These are phyloP conservation scores for Thunnus thynnus DNA, from an alignment of 2,113 vertebrate species.

Conservation along the genomic window DNA sequence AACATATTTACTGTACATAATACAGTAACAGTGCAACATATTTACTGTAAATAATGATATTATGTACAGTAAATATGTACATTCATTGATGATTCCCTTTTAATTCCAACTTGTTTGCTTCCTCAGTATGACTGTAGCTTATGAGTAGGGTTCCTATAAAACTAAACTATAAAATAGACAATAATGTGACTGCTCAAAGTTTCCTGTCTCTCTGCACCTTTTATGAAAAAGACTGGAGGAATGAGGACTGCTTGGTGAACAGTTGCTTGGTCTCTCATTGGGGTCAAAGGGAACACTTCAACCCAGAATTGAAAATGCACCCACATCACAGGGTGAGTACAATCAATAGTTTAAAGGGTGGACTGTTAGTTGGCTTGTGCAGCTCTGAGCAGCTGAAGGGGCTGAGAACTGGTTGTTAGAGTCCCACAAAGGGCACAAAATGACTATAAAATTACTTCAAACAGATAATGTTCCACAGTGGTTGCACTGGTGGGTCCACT, in stretches of 20 bases:
- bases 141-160: too few species aligned
- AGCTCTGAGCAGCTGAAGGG: not conserved
- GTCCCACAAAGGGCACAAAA: not conserved
- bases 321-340: not conserved
- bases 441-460: slow-evolving; percentile 16
- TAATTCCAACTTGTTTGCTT: too few species aligned
- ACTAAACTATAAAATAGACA: too few species aligned
- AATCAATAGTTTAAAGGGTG: slow-evolving; percentile 6
- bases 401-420: not conserved
- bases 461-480: not conserved
- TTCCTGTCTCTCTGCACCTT: not conserved
- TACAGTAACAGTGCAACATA: too few species aligned
- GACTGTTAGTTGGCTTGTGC: not conserved
- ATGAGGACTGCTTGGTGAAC: not conserved
- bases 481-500: slow-evolving; percentile 17
- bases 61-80: too few species aligned
- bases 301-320: not conserved
- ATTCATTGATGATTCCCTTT: too few species aligned
- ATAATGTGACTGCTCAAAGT: not conserved
- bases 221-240: not conserved
- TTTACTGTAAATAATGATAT: too few species aligned
- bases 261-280: not conserved
- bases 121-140: too few species aligned
- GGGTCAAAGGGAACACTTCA: not conserved
- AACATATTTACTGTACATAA: too few species aligned